phyloP scores from a whole-genome alignment of 1,140 invertebrate species.

The Aphelenchoides avenae region DNA sequence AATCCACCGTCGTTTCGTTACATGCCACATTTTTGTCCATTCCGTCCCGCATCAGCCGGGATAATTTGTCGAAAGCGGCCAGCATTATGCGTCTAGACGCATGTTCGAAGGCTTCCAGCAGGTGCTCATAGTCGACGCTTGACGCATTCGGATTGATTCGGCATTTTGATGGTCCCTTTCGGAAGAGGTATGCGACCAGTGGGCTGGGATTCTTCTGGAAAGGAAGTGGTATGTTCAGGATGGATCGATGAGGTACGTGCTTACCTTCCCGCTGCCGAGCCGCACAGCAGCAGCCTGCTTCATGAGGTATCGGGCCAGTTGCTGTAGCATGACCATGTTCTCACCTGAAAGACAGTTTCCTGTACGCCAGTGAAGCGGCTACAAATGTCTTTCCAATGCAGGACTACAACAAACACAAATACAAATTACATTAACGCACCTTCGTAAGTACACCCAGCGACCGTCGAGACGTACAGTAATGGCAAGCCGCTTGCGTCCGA shows the following conservation, averaged over 20 bases:
- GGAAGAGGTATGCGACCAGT: slow-evolving; percentile 30
- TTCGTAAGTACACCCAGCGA: slow-evolving; percentile 63
- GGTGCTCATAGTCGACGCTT: slow-evolving; percentile 20
- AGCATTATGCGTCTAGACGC: slow-evolving; percentile 49
- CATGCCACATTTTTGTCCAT: slow-evolving; percentile 38
- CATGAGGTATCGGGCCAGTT: slow-evolving; percentile 71
- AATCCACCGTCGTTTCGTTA: slow-evolving; percentile 30
- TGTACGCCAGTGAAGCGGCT: background rate
- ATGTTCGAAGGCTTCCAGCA: slow-evolving; percentile 51
- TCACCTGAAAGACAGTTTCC: slow-evolving; percentile 88
- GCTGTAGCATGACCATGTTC: slow-evolving; percentile 73
- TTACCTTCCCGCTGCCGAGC: background rate
- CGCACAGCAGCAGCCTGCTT: slow-evolving; percentile 16
- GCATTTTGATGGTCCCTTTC: slow-evolving; percentile 19
- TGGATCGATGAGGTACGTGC: background rate
- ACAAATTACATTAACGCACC: background rate
- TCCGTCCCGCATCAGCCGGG: slow-evolving; percentile 17
- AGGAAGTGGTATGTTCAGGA: slow-evolving; percentile 25
- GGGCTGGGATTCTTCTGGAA: background rate
- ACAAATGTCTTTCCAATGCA: background rate
- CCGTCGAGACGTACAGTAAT: slow-evolving; percentile 73
- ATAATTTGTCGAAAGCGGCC: slow-evolving; percentile 23
- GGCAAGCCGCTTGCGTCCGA: slow-evolving; percentile 76
- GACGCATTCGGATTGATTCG: slow-evolving; percentile 15
- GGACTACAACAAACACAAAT: background rate